Percentiles rank a stretch among this genome's conserved stretches.
phyloP scores from a whole-genome alignment of 2,888 invertebrate genomes.

The Acronicta aceris region DNA sequence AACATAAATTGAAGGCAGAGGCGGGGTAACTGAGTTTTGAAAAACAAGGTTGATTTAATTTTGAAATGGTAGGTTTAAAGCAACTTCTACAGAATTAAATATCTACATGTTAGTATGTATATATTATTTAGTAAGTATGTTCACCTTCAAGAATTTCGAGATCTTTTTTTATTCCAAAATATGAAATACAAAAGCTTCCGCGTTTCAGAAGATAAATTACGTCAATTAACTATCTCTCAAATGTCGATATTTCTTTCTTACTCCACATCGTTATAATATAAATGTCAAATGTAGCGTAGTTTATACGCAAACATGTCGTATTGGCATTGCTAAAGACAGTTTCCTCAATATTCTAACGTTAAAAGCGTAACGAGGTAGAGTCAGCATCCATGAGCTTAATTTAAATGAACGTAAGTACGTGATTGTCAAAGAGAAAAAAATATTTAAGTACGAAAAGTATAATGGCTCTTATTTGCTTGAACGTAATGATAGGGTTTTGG shows the following conservation, averaged over 20 bases:
- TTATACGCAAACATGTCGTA: conserved; percentile 5
- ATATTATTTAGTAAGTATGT: too few relatives aligned
- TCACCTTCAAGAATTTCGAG: too few relatives aligned
- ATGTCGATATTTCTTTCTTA: too few relatives aligned
- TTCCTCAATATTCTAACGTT: conserved; percentile 13
- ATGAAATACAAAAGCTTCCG: too few relatives aligned
- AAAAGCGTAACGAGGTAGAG: conserved; percentile 40
- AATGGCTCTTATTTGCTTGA: neutral
- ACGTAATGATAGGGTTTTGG: neutral
- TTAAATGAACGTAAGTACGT: conserved; percentile 30
- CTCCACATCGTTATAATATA: neutral
- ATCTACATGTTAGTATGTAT: too few relatives aligned
- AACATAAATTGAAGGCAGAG: conserved; percentile 11
- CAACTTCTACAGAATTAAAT: neutral
- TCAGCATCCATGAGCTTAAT: conserved; percentile 15
- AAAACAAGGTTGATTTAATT: neutral
- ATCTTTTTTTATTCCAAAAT: too few relatives aligned
- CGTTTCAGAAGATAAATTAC: too few relatives aligned
- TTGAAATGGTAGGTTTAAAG: neutral
- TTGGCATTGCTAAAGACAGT: conserved; percentile 20
- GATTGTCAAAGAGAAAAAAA: conserved; percentile 18
- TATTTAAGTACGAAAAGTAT: conserved; percentile 4
- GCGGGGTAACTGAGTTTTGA: neutral
- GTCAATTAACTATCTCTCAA: too few relatives aligned
- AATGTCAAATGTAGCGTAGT: conserved; percentile 1